Evolutionary conservation across 2,888 invertebrate genomes (phyloP), one percentile per base, ranked within the genome.

Genomic region (Drosophila buzzatii): DNA sequence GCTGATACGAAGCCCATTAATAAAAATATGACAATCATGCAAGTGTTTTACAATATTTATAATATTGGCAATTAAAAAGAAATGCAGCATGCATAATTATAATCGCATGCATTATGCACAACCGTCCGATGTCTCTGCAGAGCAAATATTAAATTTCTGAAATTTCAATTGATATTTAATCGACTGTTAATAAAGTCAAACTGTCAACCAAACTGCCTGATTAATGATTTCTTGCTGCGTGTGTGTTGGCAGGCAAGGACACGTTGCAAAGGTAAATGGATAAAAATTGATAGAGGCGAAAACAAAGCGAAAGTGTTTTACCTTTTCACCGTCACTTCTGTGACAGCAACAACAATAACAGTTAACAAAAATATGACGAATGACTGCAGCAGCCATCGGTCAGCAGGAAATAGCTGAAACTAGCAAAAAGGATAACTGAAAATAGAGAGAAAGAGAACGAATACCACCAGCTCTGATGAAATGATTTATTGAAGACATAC

Each of bases 161-260:
- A 85, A 75, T 75, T 74, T 71, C 73, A 84, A 84, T 88, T 84
- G 89, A 82, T 75, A 80, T 80, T 88, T 82, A 88, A 88, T 73
- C 81, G 83, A 73, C 72, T 78, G 58, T 73, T 79, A 67, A 69
- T 79, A 68, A 76, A 72, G 65, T 61, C 44, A 27, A 55, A 56
- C 27, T 63, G 71, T 56, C 70, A 61, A 53, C 62, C 23, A 67
- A 64, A 62, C 57, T 65, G 66, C 23, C 67, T 76, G 74, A 75
- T 78, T 70, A 70, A 88, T 70, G 72, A 53, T 37, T 72, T 16
- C 41, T 49, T 41, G 16, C 37, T 37, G 44, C 35, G 51, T 12
- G 44, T 52, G 37, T 27, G 27, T 27, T 27, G 27, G 27, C 3
- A 2, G 23, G 23, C 37, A 59, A 57, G 16, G 23, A 56, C 70